phyloP scores from a whole-genome alignment of 2,797 vertebrate species.

The Etheostoma perlongum region DNA sequence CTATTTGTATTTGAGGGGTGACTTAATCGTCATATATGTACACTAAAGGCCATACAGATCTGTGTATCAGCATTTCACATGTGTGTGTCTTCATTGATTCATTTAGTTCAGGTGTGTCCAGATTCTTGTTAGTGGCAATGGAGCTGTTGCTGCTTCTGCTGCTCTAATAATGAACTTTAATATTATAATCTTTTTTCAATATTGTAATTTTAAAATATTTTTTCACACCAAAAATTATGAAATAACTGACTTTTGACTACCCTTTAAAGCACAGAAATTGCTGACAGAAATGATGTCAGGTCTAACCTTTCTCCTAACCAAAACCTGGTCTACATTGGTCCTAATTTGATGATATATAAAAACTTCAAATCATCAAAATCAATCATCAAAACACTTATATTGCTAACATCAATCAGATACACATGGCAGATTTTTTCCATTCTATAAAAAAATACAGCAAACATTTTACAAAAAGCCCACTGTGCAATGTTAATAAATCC shows the following conservation, averaged over 20 bases:
- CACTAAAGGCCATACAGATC: no score
- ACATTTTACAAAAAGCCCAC: not conserved
- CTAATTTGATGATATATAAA: not conserved
- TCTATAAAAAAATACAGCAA: conserved; percentile 1
- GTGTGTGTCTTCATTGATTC: not conserved
- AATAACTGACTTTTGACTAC: not conserved
- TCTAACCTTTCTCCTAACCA: not conserved
- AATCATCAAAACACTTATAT: not conserved
- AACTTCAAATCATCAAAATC: not conserved
- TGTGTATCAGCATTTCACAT: not conserved
- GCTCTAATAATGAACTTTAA: not conserved
- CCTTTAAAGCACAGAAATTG: not conserved
- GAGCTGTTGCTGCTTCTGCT: not conserved
- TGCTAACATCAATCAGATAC: not conserved
- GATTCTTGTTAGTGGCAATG: not conserved
- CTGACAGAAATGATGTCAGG: not conserved
- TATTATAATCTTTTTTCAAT: not conserved
- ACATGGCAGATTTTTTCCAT: not conserved
- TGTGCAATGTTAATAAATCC: not conserved
- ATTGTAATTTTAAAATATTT: not conserved
- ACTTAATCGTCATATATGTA: not conserved
- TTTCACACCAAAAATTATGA: not conserved
- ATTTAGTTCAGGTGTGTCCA: not conserved
- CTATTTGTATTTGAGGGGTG: no score
- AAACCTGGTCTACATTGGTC: not conserved